Evolutionary conservation across 1,140 invertebrate genomes (phyloP).

Genomic region (Drosophila mojavensis): DNA sequence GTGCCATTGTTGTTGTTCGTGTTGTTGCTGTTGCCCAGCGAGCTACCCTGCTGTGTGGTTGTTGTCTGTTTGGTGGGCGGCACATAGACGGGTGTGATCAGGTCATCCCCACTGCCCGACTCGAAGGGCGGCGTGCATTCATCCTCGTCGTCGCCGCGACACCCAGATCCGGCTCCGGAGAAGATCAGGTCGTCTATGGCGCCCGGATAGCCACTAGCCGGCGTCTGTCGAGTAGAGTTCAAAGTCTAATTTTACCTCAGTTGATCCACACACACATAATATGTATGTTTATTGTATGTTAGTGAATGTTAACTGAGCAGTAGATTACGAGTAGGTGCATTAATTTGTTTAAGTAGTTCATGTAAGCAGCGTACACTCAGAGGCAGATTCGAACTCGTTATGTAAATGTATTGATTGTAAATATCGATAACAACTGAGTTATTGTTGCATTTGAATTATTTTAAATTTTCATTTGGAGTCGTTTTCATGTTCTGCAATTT

Average conservation of each 20-base stretch:
- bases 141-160: conserved; percentile 93
- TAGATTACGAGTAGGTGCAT: conserved; percentile 56
- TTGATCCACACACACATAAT: conserved; percentile 65
- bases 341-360: conserved; percentile 11
- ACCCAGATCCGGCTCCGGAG: conserved; percentile 94
- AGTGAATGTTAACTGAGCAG: conserved; percentile 57
- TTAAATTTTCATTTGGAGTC: no score
- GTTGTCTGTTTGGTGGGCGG: conserved; percentile 91
- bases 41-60: conserved; percentile 84
- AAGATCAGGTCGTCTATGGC: conserved; percentile 94
- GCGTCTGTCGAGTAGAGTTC: conserved; percentile 87
- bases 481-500: no score
- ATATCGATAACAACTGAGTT: no score
- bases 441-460: no score
- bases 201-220: conserved; percentile 91
- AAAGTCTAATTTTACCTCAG: conserved; percentile 79
- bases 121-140: conserved; percentile 93
- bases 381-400: neutral
- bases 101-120: conserved; percentile 92
- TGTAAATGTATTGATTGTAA: no score
- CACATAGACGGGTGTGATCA: conserved; percentile 96
- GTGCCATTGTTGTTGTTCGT: conserved; percentile 64
- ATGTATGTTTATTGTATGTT: conserved; percentile 62
- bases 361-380: conserved; percentile 9
- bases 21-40: conserved; percentile 38